These are phyloP conservation scores for Stegana nigrithorax DNA, from an alignment of 2,888 invertebrate species.

Conservation along the genomic window DNA sequence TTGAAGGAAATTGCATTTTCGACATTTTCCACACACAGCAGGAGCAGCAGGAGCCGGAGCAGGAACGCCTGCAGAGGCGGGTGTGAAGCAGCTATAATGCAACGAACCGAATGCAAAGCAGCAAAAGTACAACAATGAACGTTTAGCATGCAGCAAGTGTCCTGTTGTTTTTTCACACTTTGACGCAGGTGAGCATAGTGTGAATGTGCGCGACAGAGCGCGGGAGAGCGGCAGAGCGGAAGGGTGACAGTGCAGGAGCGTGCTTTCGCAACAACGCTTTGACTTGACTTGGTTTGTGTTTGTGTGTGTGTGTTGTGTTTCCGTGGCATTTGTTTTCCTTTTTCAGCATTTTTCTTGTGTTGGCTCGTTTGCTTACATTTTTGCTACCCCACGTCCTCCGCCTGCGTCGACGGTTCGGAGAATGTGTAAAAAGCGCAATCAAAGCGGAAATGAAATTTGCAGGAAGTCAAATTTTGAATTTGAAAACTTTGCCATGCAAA, in stretches of 20 bases:
- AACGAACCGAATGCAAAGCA: slow-evolving; percentile 37
- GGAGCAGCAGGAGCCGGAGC: slow-evolving; percentile 14
- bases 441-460: slow-evolving; percentile 61
- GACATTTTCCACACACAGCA: slow-evolving; percentile 56
- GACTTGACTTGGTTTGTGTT: slow-evolving; percentile 32
- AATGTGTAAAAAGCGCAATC: slow-evolving; percentile 59
- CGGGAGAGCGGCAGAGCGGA: too few relatives aligned
- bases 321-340: slow-evolving; percentile 60
- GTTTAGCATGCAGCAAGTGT: slow-evolving; percentile 15
- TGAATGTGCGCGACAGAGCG: too few relatives aligned
- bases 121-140: slow-evolving; percentile 2
- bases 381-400: slow-evolving; percentile 14
- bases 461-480: slow-evolving; percentile 49
- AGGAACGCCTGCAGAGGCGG: slow-evolving; percentile 26
- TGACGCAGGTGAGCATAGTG: not conserved
- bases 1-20: slow-evolving; percentile 61
- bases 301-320: slow-evolving; percentile 45
- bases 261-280: too few relatives aligned
- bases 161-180: slow-evolving; percentile 16
- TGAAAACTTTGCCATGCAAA: slow-evolving; percentile 31
- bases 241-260: too few relatives aligned
- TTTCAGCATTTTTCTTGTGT: slow-evolving; percentile 24
- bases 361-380: not conserved
- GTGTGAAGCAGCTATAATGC: too few relatives aligned
- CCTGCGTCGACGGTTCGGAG: slow-evolving; percentile 27